Base-by-base conservation (phyloP, 2,888 invertebrate genomes). In the Mythimna loreyi region DNA sequence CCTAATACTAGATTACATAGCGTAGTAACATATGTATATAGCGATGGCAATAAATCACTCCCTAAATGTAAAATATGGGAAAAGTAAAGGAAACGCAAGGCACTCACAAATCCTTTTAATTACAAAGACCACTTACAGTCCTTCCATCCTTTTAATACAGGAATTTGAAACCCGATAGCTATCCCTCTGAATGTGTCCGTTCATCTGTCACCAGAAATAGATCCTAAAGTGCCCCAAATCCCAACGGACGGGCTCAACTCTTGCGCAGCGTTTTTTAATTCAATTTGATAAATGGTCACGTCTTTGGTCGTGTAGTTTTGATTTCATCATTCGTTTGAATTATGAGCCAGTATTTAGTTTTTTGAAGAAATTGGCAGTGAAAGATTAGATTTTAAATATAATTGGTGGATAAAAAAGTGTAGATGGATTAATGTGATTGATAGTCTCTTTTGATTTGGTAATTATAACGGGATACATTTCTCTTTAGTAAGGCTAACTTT, bases 201-300 rank as follows among this genome's bases (percentile, higher is more conserved):
- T 30, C 47, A 72, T 78, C 65, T 75, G 69, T 78, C 80, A 78
- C 66, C 82, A 71, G 64, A 81, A 84, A 83, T 83, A 83, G 82
- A 72, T 50, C 21, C 67, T 68, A 75, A 84, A 84, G 77, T 84
- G 84, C 61, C 72, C 69, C 65, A 75, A 81, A 78, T 82, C 84
- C 81, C 83, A 55, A 67, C 76, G 84, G 79, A 71, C 75, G 71
- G 73, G 28, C 58, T 69, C 53, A 80, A 84, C 82, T 84, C 83
- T 71, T 82, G 80, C 84, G 84, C 84, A 81, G 56, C 61, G n/a
- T 57, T 79, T 81, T 80, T 78, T 78, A 82, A 75, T 80, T 77
- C 61, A 56, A 30, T 70, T 72, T 83, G 83, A 83, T 81, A 81
- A 81, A 83, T 78, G 53, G 57, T 68, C 53, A 9, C 67, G 81